Base-by-base conservation (phyloP, 1,140 invertebrate species). In the Agraylea sexmaculata region DNA sequence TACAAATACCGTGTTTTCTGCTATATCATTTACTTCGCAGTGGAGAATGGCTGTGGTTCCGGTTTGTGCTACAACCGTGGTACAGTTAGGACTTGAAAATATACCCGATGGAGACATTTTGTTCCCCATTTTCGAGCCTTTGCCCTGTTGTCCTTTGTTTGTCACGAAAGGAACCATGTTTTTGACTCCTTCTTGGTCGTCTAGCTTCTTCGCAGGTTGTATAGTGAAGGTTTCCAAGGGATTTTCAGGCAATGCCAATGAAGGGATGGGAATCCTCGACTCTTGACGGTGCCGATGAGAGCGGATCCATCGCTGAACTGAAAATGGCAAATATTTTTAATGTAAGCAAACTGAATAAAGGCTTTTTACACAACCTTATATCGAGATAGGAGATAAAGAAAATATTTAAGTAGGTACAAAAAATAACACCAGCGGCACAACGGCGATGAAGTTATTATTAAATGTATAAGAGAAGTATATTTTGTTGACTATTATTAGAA, bases 11-110 rank as follows among this genome's bases (percentile, higher is more conserved):
- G 70, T 70, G 47, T 71, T 71, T 50, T 74, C 72, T 3, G 70
- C 73, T 16, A 73, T 69, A 53, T 73, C 71, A 43, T 65, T 67
- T 46, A 74, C 71, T 64, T 73, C 69, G 54, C 73, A 75, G 46
- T 73, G 72, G 21, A 75, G 54, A 43, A 73, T 62, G 30, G 73
- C 71, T 27, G 71, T 74, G 6, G 71, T 73, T 23, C 70, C 69
- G 45, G 70, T 71, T 53, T 75, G 73, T 23, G 71, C 72, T 53
- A 70, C 62, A 47, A 75, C 66, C 43, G 68, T 65, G 21, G 71
- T 75, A 56, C 70, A 73, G 53, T 75, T 75, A 29, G 68, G 64
- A 47, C 71, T 74, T 42, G 73, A 63, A 60, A 75, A 75, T 53
- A 70, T 68, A 51, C 62, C 60, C 45, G 42, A 27, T 13, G 4